Conservation (phyloP, 2,113 vertebrate genomes). For the Pollachius pollachius region DNA sequence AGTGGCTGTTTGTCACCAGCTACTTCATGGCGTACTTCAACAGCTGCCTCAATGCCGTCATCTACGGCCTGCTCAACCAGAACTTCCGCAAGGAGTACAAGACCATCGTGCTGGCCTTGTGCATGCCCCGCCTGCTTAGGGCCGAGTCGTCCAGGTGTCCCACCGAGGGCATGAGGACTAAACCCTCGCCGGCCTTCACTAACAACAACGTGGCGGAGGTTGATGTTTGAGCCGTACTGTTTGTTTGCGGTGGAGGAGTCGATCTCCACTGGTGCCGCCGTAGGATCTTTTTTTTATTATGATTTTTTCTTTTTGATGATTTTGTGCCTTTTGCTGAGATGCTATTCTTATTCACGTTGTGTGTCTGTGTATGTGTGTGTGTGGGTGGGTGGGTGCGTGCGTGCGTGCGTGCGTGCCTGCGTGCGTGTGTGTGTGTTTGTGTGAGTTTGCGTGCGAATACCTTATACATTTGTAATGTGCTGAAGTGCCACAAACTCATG, state of each 20-base stretch:
- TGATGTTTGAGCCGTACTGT: constrained; percentile 46
- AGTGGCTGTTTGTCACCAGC: constrained; percentile 70
- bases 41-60: constrained; percentile 72
- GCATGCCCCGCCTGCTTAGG: constrained; percentile 58
- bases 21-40: constrained; percentile 76
- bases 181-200: constrained; percentile 59
- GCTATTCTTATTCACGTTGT: not conserved
- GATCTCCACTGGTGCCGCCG: constrained; percentile 3
- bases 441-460: too few relatives aligned
- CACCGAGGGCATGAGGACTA: constrained; percentile 69
- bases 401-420: too few relatives aligned
- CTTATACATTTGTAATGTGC: too few relatives aligned
- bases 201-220: constrained; percentile 70
- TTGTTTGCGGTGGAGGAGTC: not conserved
- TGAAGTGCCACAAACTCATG: too few relatives aligned
- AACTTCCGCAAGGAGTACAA: constrained; percentile 74
- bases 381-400: too few relatives aligned
- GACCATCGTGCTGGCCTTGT: constrained; percentile 63
- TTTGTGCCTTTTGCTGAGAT: too few relatives aligned
- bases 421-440: too few relatives aligned
- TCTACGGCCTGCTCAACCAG: constrained; percentile 71
- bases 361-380: too few relatives aligned
- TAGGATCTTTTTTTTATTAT: not conserved
- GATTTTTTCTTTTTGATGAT: too few relatives aligned
- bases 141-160: constrained; percentile 60